phyloP scores from a whole-genome alignment of 2,888 invertebrate species.

The Chouioia cunea region DNA sequence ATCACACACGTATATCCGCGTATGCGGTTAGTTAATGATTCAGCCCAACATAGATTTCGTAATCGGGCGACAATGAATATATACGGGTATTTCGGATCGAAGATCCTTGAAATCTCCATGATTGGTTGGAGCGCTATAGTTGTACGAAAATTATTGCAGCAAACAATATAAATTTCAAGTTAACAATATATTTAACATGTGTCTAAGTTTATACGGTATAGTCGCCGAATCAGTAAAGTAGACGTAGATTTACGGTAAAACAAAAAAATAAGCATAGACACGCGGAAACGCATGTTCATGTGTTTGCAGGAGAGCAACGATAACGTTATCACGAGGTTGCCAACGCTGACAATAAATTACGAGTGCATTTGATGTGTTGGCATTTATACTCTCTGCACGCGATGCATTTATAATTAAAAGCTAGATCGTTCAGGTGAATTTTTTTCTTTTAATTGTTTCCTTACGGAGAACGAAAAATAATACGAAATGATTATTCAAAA shows the following conservation, averaged over 20 bases:
- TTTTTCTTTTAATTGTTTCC: conserved; percentile 30
- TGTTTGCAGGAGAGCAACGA: background rate
- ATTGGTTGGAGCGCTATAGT: background rate
- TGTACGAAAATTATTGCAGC: background rate
- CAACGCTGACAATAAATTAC: conserved; percentile 11
- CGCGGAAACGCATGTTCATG: background rate
- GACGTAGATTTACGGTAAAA: background rate
- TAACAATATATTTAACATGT: too few species aligned
- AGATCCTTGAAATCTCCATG: conserved; percentile 31
- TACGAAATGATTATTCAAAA: conserved; percentile 3
- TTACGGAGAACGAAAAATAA: background rate
- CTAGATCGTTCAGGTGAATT: conserved; percentile 10
- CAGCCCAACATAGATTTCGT: conserved; percentile 29
- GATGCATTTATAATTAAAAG: conserved; percentile 29
- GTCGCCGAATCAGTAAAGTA: background rate
- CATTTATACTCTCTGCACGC: background rate
- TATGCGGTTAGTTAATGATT: conserved; percentile 26
- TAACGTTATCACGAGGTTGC: background rate
- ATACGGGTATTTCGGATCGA: conserved; percentile 18
- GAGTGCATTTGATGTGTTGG: background rate
- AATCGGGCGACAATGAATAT: conserved; percentile 36
- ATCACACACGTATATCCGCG: background rate
- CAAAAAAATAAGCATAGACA: background rate
- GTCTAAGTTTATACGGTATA: too few species aligned
- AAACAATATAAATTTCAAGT: too few species aligned